A percentile compares a stretch with the other conserved stretches of the same genome.
Evolutionary conservation across 1,140 invertebrate genomes (phyloP).

Genomic region (Eubasilissa regina): DNA sequence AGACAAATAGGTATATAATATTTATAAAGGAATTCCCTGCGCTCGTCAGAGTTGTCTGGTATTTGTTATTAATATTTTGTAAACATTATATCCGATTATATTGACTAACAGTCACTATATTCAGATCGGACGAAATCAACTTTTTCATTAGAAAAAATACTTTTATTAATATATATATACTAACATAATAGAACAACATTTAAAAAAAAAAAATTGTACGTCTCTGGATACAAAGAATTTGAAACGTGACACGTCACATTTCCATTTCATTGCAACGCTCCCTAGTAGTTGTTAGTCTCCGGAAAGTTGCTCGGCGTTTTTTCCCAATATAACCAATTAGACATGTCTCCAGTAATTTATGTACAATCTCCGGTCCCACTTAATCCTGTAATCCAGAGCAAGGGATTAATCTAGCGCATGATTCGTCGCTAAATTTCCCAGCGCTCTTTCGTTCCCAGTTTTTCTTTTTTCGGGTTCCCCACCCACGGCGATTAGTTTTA

Average conservation of each 20-base stretch:
- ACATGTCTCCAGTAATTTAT: constrained; percentile 57
- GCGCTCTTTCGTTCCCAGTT: constrained; percentile 22
- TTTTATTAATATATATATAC: too few relatives aligned
- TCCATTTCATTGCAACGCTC: constrained; percentile 51
- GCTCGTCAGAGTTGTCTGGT: too few relatives aligned
- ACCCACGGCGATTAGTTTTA: constrained; percentile 53
- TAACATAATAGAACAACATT: too few relatives aligned
- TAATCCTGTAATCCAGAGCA: constrained; percentile 55
- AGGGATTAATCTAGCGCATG: constrained; percentile 57
- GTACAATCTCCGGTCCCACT: constrained; percentile 55
- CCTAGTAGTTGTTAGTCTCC: not conserved
- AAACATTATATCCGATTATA: too few relatives aligned
- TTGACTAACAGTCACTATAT: too few relatives aligned
- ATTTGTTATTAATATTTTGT: too few relatives aligned
- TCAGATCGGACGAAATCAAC: too few relatives aligned
- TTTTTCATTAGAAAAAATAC: too few relatives aligned
- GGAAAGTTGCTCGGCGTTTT: constrained; percentile 41
- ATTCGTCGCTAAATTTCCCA: constrained; percentile 58
- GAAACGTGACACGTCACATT: constrained; percentile 41
- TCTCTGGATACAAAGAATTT: not conserved
- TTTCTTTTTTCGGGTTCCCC: constrained; percentile 39
- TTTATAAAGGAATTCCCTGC: too few relatives aligned
- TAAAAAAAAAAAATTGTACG: too few relatives aligned
- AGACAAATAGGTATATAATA: too few relatives aligned
- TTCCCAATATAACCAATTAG: constrained; percentile 57